Evolutionary conservation across 2,888 invertebrate species (phyloP).

Genomic region (Onchidella celtica): DNA sequence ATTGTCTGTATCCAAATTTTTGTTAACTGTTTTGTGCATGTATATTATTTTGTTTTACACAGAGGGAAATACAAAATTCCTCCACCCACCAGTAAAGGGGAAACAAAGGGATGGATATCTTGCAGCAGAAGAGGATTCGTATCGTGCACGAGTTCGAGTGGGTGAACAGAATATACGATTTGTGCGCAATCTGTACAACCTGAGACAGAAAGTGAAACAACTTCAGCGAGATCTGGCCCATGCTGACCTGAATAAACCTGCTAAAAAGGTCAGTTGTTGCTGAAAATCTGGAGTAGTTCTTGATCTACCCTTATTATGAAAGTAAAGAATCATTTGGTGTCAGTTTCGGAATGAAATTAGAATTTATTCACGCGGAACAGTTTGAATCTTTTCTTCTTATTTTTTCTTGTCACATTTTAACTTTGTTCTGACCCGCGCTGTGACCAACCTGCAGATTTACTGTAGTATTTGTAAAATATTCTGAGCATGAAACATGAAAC

Average conservation of each 20-base stretch:
- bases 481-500: too few species aligned
- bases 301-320: too few species aligned
- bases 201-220: conserved; percentile 72
- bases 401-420: too few species aligned
- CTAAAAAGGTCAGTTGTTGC: conserved; percentile 73
- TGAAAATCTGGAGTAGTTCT: too few species aligned
- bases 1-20: too few species aligned
- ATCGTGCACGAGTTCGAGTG: conserved; percentile 60
- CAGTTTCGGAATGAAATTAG: too few species aligned
- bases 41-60: not conserved
- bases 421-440: too few species aligned
- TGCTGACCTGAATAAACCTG: conserved; percentile 56
- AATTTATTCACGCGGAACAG: too few species aligned
- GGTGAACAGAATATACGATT: conserved; percentile 71
- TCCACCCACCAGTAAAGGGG: conserved; percentile 57
- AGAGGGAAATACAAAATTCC: conserved; percentile 60
- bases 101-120: conserved; percentile 60
- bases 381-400: too few species aligned
- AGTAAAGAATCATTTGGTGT: too few species aligned
- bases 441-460: too few species aligned
- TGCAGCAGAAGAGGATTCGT: conserved; percentile 68
- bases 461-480: too few species aligned
- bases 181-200: conserved; percentile 69
- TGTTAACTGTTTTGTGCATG: not conserved
- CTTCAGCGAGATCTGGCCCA: conserved; percentile 67